These are phyloP conservation scores for Drosophila neotestacea DNA, from an alignment of 2,888 invertebrate species.

Conservation along the genomic window DNA sequence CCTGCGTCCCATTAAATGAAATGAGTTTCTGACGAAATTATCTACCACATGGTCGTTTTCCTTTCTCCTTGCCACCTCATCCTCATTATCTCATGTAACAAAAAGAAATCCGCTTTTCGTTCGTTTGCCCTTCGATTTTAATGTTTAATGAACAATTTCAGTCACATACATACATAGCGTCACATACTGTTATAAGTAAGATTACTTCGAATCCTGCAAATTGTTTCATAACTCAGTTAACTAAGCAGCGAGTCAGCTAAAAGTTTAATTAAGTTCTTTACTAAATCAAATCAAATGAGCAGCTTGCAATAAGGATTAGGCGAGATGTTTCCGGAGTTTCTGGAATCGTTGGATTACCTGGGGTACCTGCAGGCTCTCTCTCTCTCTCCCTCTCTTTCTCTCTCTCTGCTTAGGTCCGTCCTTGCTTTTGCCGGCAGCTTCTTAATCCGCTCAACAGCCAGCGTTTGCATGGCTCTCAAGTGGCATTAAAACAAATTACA, in stretches of 20 bases:
- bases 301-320: constrained; percentile 61
- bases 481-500: constrained; percentile 81
- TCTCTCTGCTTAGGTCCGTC: constrained; percentile 4
- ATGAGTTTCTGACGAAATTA: constrained; percentile 79
- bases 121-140: constrained; percentile 63
- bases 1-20: constrained; percentile 78
- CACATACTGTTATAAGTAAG: constrained; percentile 3
- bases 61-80: neutral
- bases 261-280: constrained; percentile 77
- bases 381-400: neutral
- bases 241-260: constrained; percentile 46
- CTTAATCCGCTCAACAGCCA: constrained; percentile 56
- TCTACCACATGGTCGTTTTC: constrained; percentile 36
- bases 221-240: constrained; percentile 78
- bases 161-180: constrained; percentile 15
- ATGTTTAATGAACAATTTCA: constrained; percentile 67
- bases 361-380: constrained; percentile 8
- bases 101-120: constrained; percentile 8
- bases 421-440: constrained; percentile 11
- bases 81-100: constrained; percentile 25
- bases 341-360: neutral
- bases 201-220: constrained; percentile 45
- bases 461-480: constrained; percentile 66
- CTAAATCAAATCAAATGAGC: constrained; percentile 78
- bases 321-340: constrained; percentile 2